A percentile compares a stretch with the other conserved stretches of the same genome.
Evolutionary conservation across 2,888 invertebrate species (phyloP).

Genomic region (Campoplex nolae): DNA sequence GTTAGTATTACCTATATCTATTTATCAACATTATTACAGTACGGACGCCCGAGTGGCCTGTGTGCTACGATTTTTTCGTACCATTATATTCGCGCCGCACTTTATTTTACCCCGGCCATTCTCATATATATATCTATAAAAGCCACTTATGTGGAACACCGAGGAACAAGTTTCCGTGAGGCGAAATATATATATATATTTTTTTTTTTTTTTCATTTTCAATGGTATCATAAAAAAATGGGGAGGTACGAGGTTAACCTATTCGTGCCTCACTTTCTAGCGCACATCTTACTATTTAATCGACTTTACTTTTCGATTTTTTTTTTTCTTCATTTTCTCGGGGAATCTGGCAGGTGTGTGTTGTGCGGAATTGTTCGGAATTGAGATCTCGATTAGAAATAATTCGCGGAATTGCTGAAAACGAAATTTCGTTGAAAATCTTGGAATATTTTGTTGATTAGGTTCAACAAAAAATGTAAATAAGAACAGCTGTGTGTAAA

Average conservation of each 20-base stretch:
- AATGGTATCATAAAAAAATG: neutral
- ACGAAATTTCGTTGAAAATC: too few relatives aligned
- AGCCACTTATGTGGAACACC: slow-evolving; percentile 58
- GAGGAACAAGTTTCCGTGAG: slow-evolving; percentile 50
- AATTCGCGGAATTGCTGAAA: too few relatives aligned
- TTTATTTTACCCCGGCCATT: slow-evolving; percentile 42
- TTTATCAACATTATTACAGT: slow-evolving; percentile 34
- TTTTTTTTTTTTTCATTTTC: neutral
- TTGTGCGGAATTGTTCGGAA: neutral
- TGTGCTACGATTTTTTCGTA: slow-evolving; percentile 28
- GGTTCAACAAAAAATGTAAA: too few relatives aligned
- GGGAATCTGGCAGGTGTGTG: neutral
- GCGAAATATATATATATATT: neutral
- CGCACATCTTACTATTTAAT: neutral
- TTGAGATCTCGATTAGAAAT: neutral
- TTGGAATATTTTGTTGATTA: too few relatives aligned
- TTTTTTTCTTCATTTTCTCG: neutral
- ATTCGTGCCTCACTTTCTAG: slow-evolving; percentile 16
- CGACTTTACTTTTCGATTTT: neutral
- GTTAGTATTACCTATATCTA: neutral
- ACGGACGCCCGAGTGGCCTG: slow-evolving; percentile 25
- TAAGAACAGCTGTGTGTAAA: too few relatives aligned
- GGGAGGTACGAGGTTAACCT: slow-evolving; percentile 32
- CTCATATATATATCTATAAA: slow-evolving; percentile 4
- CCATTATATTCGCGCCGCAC: slow-evolving; percentile 33